Evolutionary conservation across 2,888 invertebrate genomes (phyloP).

Genomic region (Drosophila anceps): DNA sequence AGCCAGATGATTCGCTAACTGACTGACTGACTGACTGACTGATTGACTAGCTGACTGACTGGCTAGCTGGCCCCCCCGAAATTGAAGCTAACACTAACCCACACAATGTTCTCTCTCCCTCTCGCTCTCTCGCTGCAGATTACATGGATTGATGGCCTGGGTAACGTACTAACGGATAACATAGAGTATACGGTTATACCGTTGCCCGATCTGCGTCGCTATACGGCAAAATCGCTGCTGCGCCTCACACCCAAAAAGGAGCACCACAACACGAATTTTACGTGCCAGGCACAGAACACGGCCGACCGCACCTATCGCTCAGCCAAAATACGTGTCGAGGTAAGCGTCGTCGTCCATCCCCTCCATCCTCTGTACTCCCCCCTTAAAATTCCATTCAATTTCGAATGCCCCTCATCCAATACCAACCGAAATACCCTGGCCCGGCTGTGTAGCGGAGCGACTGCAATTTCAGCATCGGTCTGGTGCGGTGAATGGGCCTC

Average conservation of each 20-base stretch:
- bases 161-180: constrained; percentile 92
- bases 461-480: constrained; percentile 47
- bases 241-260: constrained; percentile 93
- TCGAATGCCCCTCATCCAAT: not conserved
- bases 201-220: constrained; percentile 92
- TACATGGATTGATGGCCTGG: constrained; percentile 96
- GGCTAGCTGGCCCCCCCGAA: not conserved
- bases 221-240: constrained; percentile 93
- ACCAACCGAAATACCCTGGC: not conserved
- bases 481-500: constrained; percentile 8
- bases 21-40: constrained; percentile 1
- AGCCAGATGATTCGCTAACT: not conserved
- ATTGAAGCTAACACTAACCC: constrained; percentile 29
- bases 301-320: constrained; percentile 94
- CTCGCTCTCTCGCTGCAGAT: constrained; percentile 87
- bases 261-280: constrained; percentile 95
- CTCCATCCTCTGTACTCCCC: not conserved
- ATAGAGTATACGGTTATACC: constrained; percentile 92
- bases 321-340: constrained; percentile 92
- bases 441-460: constrained; percentile 16
- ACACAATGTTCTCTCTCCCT: not conserved
- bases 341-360: constrained; percentile 83
- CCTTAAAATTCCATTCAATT: constrained; percentile 3
- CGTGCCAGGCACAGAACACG: constrained; percentile 96
- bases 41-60: not conserved